Evolutionary conservation across 2,888 invertebrate species (phyloP).

Genomic region (Enoplolaimus lenunculus): DNA sequence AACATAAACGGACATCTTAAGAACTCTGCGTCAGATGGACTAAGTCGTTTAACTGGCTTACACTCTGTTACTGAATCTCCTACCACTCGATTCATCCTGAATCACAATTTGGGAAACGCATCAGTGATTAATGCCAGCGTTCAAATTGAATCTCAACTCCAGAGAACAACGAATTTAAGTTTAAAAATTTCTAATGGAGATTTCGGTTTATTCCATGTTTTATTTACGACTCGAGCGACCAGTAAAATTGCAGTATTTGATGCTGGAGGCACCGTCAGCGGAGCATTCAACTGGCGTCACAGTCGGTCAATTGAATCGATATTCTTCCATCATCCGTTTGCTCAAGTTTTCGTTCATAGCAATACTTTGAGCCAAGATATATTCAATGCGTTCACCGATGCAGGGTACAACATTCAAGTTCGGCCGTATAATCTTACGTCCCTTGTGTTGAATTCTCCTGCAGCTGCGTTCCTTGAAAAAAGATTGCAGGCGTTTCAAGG

Average conservation of each 20-base stretch:
- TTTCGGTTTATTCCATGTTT: neutral
- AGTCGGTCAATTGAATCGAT: neutral
- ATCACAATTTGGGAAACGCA: too few relatives aligned
- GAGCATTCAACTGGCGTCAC: neutral
- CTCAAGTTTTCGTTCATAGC: neutral
- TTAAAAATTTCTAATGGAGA: too few relatives aligned
- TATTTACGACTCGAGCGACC: neutral
- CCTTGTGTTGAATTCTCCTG: neutral
- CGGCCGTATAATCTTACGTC: neutral
- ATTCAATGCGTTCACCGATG: neutral
- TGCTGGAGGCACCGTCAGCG: neutral
- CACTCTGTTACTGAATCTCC: too few relatives aligned
- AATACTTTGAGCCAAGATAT: neutral
- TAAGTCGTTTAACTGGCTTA: too few relatives aligned
- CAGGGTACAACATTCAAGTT: neutral
- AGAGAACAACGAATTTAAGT: too few relatives aligned
- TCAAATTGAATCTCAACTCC: too few relatives aligned
- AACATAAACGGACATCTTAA: too few relatives aligned
- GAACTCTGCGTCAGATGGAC: too few relatives aligned
- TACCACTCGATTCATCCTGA: too few relatives aligned
- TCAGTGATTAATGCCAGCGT: too few relatives aligned
- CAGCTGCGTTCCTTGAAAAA: neutral
- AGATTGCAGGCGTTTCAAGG: neutral
- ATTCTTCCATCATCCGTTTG: neutral
- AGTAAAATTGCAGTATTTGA: neutral